Percentiles rank a stretch among this genome's conserved stretches.
Conservation (phyloP, 2,888 invertebrate species). For the Gryllus longicercus region DNA sequence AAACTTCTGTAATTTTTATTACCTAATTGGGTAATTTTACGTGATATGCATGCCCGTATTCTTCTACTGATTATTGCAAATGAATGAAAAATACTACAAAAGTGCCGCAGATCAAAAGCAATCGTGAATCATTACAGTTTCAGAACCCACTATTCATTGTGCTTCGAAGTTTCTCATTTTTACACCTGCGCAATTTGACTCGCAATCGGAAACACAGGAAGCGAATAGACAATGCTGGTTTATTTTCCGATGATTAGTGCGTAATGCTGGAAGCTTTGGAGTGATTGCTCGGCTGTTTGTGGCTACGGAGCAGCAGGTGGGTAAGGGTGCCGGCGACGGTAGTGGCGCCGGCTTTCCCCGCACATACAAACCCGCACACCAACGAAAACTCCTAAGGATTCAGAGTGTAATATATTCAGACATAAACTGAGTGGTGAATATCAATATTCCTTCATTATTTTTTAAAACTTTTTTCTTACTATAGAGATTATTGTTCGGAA, state of each 20-base stretch:
- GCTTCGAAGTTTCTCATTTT: neutral
- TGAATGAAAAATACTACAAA: neutral
- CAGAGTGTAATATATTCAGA: no score
- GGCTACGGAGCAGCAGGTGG: no score
- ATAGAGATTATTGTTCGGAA: no score
- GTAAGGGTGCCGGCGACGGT: no score
- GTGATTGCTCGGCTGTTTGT: neutral
- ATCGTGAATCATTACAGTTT: neutral
- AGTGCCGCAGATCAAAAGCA: slow-evolving; percentile 6
- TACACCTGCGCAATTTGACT: neutral
- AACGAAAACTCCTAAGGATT: no score
- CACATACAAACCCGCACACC: no score
- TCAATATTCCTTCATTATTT: no score
- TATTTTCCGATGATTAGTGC: slow-evolving; percentile 1
- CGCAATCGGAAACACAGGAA: neutral
- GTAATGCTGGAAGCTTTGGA: neutral
- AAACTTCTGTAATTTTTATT: neutral
- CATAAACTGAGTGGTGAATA: no score
- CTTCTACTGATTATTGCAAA: neutral
- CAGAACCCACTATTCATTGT: neutral
- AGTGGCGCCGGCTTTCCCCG: no score
- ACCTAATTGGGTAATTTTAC: neutral
- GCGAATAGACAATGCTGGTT: neutral
- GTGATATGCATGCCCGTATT: neutral
- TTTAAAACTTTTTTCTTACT: no score